A percentile compares a stretch with the other conserved stretches of the same genome.
phyloP scores from a whole-genome alignment of 2,113 vertebrate species.

The Syngnathus typhle region DNA sequence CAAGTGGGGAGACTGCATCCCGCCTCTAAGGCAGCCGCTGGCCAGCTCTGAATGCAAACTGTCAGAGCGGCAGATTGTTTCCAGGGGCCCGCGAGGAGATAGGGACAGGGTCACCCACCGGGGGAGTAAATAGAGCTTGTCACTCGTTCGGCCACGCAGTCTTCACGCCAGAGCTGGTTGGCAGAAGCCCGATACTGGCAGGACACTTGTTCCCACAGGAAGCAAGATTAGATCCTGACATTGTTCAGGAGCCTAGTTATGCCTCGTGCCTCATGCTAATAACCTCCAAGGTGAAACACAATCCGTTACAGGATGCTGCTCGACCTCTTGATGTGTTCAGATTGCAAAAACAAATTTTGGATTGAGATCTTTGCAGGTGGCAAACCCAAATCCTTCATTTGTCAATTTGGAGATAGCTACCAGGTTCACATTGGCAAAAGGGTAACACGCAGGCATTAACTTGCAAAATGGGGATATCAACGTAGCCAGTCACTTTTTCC shows the following conservation, averaged over 20 bases:
- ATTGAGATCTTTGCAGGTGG: background rate
- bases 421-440: slow-evolving; percentile 63
- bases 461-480: slow-evolving; percentile 71
- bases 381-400: slow-evolving; percentile 6
- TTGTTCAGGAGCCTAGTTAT: slow-evolving; percentile 63
- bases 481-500: slow-evolving; percentile 72
- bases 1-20: slow-evolving; percentile 66
- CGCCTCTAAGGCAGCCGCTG: slow-evolving; percentile 55
- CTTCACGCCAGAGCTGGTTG: slow-evolving; percentile 54
- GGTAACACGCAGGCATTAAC: slow-evolving; percentile 67
- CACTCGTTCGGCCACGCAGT: slow-evolving; percentile 55
- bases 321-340: background rate
- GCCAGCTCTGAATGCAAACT: slow-evolving; percentile 58
- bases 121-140: slow-evolving; percentile 56
- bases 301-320: slow-evolving; percentile 23
- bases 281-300: slow-evolving; percentile 33
- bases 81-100: slow-evolving; percentile 68
- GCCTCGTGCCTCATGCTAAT: slow-evolving; percentile 31
- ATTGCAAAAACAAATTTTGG: background rate
- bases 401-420: background rate
- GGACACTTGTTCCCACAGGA: slow-evolving; percentile 66
- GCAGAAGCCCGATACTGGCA: slow-evolving; percentile 53
- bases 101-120: slow-evolving; percentile 63
- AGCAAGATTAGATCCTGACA: slow-evolving; percentile 69
- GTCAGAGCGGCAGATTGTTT: slow-evolving; percentile 70